Evolutionary conservation across 2,113 vertebrate species (phyloP).

Genomic region (Barbus barbus): DNA sequence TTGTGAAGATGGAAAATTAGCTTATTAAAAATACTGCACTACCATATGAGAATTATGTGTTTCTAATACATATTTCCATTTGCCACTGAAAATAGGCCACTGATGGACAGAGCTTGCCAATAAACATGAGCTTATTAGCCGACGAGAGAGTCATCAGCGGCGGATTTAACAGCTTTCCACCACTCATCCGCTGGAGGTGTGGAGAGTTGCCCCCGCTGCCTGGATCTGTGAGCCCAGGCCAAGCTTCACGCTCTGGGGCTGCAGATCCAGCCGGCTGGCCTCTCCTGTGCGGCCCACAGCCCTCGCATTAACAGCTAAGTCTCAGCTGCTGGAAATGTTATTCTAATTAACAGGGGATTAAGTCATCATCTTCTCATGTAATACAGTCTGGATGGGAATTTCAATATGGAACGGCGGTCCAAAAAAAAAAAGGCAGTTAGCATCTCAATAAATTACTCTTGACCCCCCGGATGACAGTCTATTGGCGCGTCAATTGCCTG

Average conservation of each 20-base stretch:
- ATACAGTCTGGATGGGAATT: constrained; percentile 79
- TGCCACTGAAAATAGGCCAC: constrained; percentile 38
- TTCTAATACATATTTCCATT: constrained; percentile 47
- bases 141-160: constrained; percentile 76
- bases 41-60: constrained; percentile 38
- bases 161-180: constrained; percentile 76
- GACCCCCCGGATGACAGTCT: constrained; percentile 78
- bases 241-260: constrained; percentile 47
- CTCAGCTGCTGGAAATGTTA: constrained; percentile 79
- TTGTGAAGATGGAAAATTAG: constrained; percentile 30
- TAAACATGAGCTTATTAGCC: constrained; percentile 70
- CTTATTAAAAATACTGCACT: constrained; percentile 28
- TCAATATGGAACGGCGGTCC: constrained; percentile 67
- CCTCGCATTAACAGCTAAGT: constrained; percentile 55
- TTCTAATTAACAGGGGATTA: constrained; percentile 84
- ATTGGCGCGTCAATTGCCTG: constrained; percentile 75
- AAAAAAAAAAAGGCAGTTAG: constrained; percentile 71
- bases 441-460: constrained; percentile 83
- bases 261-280: constrained; percentile 42
- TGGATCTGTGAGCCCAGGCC: constrained; percentile 51
- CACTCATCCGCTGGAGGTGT: constrained; percentile 65
- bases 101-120: constrained; percentile 69
- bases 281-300: constrained; percentile 64
- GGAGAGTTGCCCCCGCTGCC: constrained; percentile 40
- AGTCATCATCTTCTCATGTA: constrained; percentile 79